Conservation (phyloP, 2,797 vertebrate genomes). For the Gadopsis bispinosus region DNA sequence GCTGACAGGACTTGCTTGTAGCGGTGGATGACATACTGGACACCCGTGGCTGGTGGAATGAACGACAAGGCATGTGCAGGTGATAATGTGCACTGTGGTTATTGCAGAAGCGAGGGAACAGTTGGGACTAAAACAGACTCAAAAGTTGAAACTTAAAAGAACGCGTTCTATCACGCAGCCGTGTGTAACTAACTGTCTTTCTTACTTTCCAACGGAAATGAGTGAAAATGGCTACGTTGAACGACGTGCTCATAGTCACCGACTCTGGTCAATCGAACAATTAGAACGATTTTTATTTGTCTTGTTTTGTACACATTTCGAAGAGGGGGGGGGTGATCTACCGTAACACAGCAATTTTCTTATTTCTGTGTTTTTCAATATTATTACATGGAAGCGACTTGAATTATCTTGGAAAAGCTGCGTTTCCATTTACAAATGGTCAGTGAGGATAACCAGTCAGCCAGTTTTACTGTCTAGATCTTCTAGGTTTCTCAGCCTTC, state of each 20-base stretch:
- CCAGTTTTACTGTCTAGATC: not conserved
- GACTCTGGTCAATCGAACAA: not conserved
- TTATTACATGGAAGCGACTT: not conserved
- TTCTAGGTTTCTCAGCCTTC: not conserved
- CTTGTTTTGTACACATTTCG: not conserved
- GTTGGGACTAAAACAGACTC: not conserved
- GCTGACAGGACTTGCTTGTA: slow-evolving; percentile 83
- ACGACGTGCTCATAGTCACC: not conserved
- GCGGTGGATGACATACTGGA: slow-evolving; percentile 85
- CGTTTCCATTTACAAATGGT: not conserved
- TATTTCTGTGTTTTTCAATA: not conserved
- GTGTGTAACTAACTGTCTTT: not conserved
- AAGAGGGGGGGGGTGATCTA: not conserved
- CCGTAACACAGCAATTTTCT: not conserved
- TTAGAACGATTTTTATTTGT: not conserved
- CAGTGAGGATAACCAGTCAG: not conserved
- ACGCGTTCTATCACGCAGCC: not conserved
- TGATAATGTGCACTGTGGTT: not conserved
- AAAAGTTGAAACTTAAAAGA: too few relatives aligned
- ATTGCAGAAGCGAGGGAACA: not conserved
- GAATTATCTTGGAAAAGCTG: not conserved
- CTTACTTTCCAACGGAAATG: not conserved
- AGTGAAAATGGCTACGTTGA: not conserved
- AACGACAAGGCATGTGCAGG: not conserved
- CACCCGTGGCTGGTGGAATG: slow-evolving; percentile 76